These are phyloP conservation scores for Hyposmocoma kahamanoa DNA, from an alignment of 1,140 invertebrate genomes.

Conservation along the genomic window DNA sequence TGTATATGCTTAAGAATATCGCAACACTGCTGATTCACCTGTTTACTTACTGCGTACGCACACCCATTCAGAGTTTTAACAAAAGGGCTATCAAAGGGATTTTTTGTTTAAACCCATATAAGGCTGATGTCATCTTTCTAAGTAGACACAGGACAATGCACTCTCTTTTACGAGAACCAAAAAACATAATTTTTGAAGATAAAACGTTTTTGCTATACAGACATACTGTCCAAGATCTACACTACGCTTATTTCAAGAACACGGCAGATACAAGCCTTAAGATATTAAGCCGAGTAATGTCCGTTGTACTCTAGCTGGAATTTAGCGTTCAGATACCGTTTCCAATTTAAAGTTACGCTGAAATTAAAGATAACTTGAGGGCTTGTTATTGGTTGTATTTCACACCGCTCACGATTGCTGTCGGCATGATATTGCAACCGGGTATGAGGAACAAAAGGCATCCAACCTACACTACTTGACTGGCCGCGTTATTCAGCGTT, in stretches of 20 bases:
- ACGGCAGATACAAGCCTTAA: background rate
- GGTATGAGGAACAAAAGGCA: slow-evolving; percentile 48
- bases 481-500: no score
- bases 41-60: slow-evolving; percentile 18
- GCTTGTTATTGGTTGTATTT: slow-evolving; percentile 41
- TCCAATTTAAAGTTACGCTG: background rate
- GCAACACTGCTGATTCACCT: slow-evolving; percentile 29
- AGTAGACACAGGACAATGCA: background rate
- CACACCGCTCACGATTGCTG: slow-evolving; percentile 46
- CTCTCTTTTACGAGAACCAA: background rate
- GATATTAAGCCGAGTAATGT: background rate
- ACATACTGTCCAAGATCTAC: no score
- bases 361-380: background rate
- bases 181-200: no score
- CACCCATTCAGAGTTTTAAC: slow-evolving; percentile 11
- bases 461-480: no score
- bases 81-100: no score
- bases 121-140: slow-evolving; percentile 20
- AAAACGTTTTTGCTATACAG: no score
- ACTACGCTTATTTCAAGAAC: background rate
- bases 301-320: background rate
- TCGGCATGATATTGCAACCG: slow-evolving; percentile 31
- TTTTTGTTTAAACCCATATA: background rate
- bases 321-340: background rate
- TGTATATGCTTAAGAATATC: slow-evolving; percentile 28